These are phyloP conservation scores for Altica lythri DNA, from an alignment of 2,888 invertebrate species.

Conservation along the genomic window DNA sequence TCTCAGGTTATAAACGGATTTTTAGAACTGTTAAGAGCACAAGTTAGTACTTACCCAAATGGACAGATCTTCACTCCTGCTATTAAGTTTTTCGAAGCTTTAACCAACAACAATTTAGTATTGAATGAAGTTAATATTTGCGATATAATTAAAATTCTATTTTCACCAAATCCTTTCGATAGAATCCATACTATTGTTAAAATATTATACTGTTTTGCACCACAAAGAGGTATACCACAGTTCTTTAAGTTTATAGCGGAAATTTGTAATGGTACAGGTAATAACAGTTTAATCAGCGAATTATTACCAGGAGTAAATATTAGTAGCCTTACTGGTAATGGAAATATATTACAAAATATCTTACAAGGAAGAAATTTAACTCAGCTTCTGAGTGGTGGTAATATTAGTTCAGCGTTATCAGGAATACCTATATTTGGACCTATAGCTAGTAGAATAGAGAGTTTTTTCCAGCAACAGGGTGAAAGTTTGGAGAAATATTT, in stretches of 20 bases:
- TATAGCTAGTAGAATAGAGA: background rate
- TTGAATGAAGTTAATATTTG: conserved; percentile 21
- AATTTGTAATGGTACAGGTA: background rate
- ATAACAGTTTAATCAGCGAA: background rate
- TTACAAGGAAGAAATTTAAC: conserved; percentile 9
- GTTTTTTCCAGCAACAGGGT: background rate
- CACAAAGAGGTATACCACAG: conserved; percentile 6
- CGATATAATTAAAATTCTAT: conserved; percentile 21
- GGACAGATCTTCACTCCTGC: background rate
- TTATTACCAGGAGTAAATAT: conserved; percentile 15
- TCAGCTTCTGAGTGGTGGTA: conserved; percentile 1
- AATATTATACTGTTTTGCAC: conserved; percentile 14
- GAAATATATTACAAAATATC: conserved; percentile 7
- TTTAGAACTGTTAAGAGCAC: conserved; percentile 12
- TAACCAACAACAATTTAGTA: conserved; percentile 15
- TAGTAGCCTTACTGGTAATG: conserved; percentile 1
- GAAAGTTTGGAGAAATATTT: conserved; percentile 1
- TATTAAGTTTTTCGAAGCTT: conserved; percentile 4
- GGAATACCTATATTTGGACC: conserved; percentile 14
- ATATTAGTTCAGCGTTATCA: conserved; percentile 5
- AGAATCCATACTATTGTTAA: conserved; percentile 2
- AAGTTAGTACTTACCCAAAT: conserved; percentile 9
- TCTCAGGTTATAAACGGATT: conserved; percentile 6
- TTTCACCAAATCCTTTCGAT: conserved; percentile 16
- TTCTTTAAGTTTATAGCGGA: conserved; percentile 18